phyloP scores from a whole-genome alignment of 2,888 invertebrate species.

The Netelia melanura region DNA sequence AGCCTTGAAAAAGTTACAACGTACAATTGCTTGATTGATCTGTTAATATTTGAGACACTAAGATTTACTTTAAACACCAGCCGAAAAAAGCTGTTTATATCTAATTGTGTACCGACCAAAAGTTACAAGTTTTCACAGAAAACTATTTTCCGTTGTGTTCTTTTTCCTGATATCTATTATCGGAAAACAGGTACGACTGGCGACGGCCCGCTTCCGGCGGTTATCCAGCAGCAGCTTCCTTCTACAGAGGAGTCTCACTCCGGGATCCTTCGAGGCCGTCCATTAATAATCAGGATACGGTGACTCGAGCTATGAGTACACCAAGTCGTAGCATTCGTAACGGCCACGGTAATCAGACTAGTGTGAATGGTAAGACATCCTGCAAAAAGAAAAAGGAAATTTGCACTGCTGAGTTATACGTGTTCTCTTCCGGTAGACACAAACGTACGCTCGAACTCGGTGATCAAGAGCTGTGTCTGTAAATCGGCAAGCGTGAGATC shows the following conservation, averaged over 20 bases:
- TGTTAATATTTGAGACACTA: too few relatives aligned
- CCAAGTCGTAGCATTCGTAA: slow-evolving; percentile 70
- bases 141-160: slow-evolving; percentile 4
- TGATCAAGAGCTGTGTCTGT: slow-evolving; percentile 75
- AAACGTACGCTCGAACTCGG: slow-evolving; percentile 69
- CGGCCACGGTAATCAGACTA: slow-evolving; percentile 66
- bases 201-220: slow-evolving; percentile 73
- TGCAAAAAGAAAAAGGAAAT: slow-evolving; percentile 64
- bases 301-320: slow-evolving; percentile 66
- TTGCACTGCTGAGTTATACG: slow-evolving; percentile 73
- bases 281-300: slow-evolving; percentile 65
- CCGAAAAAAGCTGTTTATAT: too few relatives aligned
- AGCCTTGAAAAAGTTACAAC: too few relatives aligned
- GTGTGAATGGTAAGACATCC: slow-evolving; percentile 58
- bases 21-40: too few relatives aligned
- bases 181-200: slow-evolving; percentile 76
- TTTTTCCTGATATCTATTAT: slow-evolving; percentile 17
- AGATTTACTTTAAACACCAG: too few relatives aligned
- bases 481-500: slow-evolving; percentile 50
- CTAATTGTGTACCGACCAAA: too few relatives aligned
- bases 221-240: slow-evolving; percentile 74
- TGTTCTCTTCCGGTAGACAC: slow-evolving; percentile 74
- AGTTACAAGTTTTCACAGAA: too few relatives aligned
- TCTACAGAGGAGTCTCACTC: slow-evolving; percentile 77
- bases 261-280: slow-evolving; percentile 71